A percentile compares a stretch with the other conserved stretches of the same genome.
These are phyloP conservation scores for Syrphus vitripennis DNA, from an alignment of 2,888 invertebrate species.

Conservation along the genomic window DNA sequence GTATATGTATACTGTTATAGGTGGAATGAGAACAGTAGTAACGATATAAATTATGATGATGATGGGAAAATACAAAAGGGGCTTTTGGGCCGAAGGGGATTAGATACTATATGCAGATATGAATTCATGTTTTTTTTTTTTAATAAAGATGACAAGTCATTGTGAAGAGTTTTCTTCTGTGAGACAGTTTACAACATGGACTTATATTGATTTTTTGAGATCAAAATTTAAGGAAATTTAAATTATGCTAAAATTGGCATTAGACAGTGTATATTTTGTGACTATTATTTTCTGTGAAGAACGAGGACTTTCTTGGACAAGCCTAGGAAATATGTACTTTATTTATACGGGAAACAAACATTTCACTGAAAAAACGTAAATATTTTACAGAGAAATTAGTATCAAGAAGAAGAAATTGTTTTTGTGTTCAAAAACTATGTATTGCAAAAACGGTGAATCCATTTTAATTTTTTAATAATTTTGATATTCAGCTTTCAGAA, in stretches of 20 bases:
- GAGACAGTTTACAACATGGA: background rate
- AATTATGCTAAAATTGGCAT: background rate
- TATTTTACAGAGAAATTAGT: too few species aligned
- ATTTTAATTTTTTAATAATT: too few species aligned
- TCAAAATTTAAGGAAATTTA: background rate
- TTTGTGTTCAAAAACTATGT: too few species aligned
- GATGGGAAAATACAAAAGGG: background rate
- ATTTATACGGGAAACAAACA: too few species aligned
- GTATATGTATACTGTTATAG: too few species aligned
- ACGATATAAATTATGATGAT: conserved; percentile 24
- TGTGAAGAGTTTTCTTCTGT: background rate
- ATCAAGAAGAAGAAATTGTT: too few species aligned
- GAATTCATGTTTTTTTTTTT: background rate
- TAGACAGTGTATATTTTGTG: too few species aligned
- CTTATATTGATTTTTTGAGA: background rate
- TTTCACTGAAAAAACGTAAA: too few species aligned
- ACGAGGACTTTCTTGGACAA: too few species aligned
- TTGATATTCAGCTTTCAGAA: too few species aligned
- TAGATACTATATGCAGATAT: background rate
- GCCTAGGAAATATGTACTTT: too few species aligned
- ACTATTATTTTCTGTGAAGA: background rate
- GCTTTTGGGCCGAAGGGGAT: background rate
- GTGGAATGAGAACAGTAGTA: background rate
- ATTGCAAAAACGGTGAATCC: too few species aligned
- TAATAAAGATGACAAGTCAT: background rate